Evolutionary conservation across 2,113 vertebrate species (phyloP).

Genomic region (Puma concolor): DNA sequence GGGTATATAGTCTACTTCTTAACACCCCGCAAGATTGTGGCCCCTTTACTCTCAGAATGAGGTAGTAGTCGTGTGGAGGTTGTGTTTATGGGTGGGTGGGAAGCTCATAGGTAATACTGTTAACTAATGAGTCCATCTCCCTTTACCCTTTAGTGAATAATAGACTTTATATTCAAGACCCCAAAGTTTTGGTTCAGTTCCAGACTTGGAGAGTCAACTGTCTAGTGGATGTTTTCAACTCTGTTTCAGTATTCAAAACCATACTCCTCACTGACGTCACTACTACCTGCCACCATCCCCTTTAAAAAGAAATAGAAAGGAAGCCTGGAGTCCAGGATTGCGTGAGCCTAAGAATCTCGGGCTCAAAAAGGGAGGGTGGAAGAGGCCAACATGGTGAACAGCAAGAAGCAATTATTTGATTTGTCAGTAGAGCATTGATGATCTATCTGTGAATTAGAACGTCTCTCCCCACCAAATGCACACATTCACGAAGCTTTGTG

Average conservation of each 20-base stretch:
- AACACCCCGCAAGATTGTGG: not conserved
- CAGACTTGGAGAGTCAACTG: not conserved
- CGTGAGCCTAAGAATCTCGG: not conserved
- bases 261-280: not conserved
- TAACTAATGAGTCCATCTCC: not conserved
- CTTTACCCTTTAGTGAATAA: not conserved
- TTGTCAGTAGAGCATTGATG: not conserved
- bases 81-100: not conserved
- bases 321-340: not conserved
- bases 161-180: not conserved
- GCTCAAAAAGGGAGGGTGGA: not conserved
- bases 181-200: not conserved
- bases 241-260: not conserved
- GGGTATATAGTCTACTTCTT: not conserved
- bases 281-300: not conserved
- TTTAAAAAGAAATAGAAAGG: slow-evolving; percentile 12
- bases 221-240: not conserved
- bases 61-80: not conserved
- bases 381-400: not conserved
- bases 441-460: not conserved
- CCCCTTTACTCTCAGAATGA: not conserved
- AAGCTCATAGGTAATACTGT: not conserved
- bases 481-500: not conserved
- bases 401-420: not conserved
- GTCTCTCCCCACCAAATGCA: not conserved